A percentile compares a stretch with the other conserved stretches of the same genome.
These are phyloP conservation scores for Probaryconus sp. DNA, from an alignment of 1,140 invertebrate species.

Conservation along the genomic window DNA sequence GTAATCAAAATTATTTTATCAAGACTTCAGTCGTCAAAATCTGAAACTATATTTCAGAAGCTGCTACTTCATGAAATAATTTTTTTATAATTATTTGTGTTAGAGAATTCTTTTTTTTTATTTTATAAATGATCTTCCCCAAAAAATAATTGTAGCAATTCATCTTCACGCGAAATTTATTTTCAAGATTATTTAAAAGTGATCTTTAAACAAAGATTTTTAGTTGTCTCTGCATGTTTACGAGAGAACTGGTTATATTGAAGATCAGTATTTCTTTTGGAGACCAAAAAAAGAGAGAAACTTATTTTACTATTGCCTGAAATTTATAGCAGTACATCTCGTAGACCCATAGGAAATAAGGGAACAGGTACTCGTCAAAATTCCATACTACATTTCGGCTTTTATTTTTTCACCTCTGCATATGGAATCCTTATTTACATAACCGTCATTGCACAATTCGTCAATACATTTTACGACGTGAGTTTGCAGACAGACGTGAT, in stretches of 20 bases:
- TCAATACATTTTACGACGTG: background rate
- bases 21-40: too few species aligned
- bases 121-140: too few species aligned
- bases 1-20: constrained; percentile 57
- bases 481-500: too few species aligned
- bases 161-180: too few species aligned
- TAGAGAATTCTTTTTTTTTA: too few species aligned
- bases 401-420: constrained; percentile 42
- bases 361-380: constrained; percentile 74
- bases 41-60: too few species aligned
- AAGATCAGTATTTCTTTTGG: constrained; percentile 12
- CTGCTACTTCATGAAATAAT: constrained; percentile 6
- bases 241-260: constrained; percentile 13
- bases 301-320: constrained; percentile 15
- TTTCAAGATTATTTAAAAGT: too few species aligned
- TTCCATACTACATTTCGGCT: constrained; percentile 55
- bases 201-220: too few species aligned
- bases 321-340: constrained; percentile 45
- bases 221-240: too few species aligned
- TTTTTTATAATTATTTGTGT: too few species aligned
- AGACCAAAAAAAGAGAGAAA: constrained; percentile 1
- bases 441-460: constrained; percentile 2
- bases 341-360: constrained; percentile 65
- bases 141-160: too few species aligned
- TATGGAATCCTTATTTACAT: constrained; percentile 14